Conservation (phyloP, 1,140 invertebrate species). For the Orius insidiosus region DNA sequence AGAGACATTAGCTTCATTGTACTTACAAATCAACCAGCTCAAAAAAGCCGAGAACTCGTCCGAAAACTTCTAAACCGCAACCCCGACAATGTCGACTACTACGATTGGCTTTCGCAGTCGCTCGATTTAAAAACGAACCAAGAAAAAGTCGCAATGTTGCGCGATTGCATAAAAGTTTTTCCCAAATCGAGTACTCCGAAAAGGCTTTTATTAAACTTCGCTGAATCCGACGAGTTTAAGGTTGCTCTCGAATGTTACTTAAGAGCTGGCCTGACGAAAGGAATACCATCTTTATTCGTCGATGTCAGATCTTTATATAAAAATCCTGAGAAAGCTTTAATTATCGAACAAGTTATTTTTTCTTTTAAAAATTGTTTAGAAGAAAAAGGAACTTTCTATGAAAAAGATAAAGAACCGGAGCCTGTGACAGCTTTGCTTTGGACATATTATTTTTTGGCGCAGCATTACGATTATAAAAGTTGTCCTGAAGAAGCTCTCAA, state of each 20-base stretch:
- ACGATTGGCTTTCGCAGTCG: slow-evolving; percentile 70
- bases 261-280: slow-evolving; percentile 70
- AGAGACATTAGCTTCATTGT: slow-evolving; percentile 57
- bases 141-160: slow-evolving; percentile 63
- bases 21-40: slow-evolving; percentile 42
- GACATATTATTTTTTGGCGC: slow-evolving; percentile 89
- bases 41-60: slow-evolving; percentile 66
- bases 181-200: slow-evolving; percentile 73
- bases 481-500: slow-evolving; percentile 65
- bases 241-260: slow-evolving; percentile 35
- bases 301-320: slow-evolving; percentile 78
- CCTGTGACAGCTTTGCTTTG: slow-evolving; percentile 86
- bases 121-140: slow-evolving; percentile 47
- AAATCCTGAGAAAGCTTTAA: slow-evolving; percentile 59
- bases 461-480: slow-evolving; percentile 83
- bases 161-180: slow-evolving; percentile 54
- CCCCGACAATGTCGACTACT: slow-evolving; percentile 89
- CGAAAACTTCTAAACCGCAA: slow-evolving; percentile 75
- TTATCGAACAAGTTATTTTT: slow-evolving; percentile 67
- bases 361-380: slow-evolving; percentile 66
- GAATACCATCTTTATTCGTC: slow-evolving; percentile 91
- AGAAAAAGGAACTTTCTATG: background rate
- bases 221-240: slow-evolving; percentile 33
- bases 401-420: slow-evolving; percentile 36
- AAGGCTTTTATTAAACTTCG: slow-evolving; percentile 70